Evolutionary conservation across 2,797 vertebrate genomes (phyloP).

Genomic region (Bradypodion ventrale): DNA sequence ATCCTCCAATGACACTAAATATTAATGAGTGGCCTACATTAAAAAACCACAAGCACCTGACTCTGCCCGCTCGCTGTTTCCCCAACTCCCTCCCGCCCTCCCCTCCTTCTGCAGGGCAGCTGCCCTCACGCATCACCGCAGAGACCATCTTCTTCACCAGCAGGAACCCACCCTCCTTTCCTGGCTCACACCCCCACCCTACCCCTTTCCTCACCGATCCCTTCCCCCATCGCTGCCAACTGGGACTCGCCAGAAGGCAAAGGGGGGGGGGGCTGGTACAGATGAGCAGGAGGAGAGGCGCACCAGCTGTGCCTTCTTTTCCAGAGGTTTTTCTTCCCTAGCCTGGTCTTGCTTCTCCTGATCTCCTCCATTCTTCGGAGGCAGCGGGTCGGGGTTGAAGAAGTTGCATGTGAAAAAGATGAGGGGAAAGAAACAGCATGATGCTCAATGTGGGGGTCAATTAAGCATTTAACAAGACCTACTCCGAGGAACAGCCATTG

Average conservation of each 20-base stretch:
- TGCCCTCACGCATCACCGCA: slow-evolving; percentile 39
- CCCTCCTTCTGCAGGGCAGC: slow-evolving; percentile 46
- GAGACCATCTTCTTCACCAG: slow-evolving; percentile 38
- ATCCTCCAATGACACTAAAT: slow-evolving; percentile 43
- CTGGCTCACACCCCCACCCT: background rate
- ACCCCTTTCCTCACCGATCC: slow-evolving; percentile 13
- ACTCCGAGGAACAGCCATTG: background rate
- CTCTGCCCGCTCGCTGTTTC: background rate
- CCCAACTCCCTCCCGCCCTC: background rate
- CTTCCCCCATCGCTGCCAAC: slow-evolving; percentile 32
- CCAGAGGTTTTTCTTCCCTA: slow-evolving; percentile 39
- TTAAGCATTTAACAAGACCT: background rate
- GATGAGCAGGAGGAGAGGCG: slow-evolving; percentile 55
- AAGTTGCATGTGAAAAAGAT: background rate
- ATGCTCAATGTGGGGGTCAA: no score
- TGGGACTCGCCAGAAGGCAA: slow-evolving; percentile 58
- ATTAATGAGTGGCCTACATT: slow-evolving; percentile 58
- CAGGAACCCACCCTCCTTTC: slow-evolving; percentile 20
- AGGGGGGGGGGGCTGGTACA: slow-evolving; percentile 43
- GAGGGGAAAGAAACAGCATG: no score
- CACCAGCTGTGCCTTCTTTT: slow-evolving; percentile 59
- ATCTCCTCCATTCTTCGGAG: background rate
- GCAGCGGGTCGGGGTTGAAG: background rate
- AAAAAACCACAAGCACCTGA: slow-evolving; percentile 42
- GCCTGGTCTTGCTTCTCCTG: background rate